These are phyloP conservation scores for Agrochola lychnidis DNA, from an alignment of 2,888 invertebrate genomes.

Conservation along the genomic window DNA sequence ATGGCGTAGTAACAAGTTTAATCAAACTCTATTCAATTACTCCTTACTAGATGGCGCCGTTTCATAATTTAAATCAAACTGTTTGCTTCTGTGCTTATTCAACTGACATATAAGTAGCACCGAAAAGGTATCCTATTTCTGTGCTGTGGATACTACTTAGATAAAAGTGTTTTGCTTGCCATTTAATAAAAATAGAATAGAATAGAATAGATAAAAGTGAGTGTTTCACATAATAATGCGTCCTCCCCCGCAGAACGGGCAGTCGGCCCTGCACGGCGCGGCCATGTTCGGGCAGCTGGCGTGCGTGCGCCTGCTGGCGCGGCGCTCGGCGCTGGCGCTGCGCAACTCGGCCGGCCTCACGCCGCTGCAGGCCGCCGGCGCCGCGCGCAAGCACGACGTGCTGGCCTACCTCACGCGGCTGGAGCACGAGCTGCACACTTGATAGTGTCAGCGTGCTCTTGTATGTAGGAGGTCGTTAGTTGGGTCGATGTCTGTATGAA, in stretches of 20 bases:
- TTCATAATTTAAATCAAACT: fast-evolving
- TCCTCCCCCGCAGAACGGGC: slow-evolving; percentile 93
- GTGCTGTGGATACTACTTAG: too few relatives aligned
- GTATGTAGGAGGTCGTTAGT: not conserved
- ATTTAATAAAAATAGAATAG: too few relatives aligned
- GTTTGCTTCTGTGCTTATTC: not conserved
- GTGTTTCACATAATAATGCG: too few relatives aligned
- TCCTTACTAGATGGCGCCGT: slow-evolving; percentile 23
- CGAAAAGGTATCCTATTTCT: too few relatives aligned
- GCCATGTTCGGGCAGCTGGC: slow-evolving; percentile 96
- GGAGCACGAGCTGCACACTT: slow-evolving; percentile 29
- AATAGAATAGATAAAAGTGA: too few relatives aligned
- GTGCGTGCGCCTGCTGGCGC: slow-evolving; percentile 83
- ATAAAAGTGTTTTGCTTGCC: too few relatives aligned
- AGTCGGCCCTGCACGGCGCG: slow-evolving; percentile 97
- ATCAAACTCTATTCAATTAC: not conserved
- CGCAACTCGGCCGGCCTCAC: slow-evolving; percentile 91
- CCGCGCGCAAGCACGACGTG: slow-evolving; percentile 89
- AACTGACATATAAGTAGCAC: not conserved
- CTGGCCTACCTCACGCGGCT: slow-evolving; percentile 75
- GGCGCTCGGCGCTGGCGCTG: slow-evolving; percentile 91
- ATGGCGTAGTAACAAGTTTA: not conserved
- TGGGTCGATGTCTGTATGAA: not conserved
- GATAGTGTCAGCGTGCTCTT: not conserved
- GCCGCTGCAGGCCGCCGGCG: slow-evolving; percentile 91